Evolutionary conservation across 2,888 invertebrate genomes (phyloP), one percentile per base, ranked within the genome.

Genomic region (Anthoptus insignis): DNA sequence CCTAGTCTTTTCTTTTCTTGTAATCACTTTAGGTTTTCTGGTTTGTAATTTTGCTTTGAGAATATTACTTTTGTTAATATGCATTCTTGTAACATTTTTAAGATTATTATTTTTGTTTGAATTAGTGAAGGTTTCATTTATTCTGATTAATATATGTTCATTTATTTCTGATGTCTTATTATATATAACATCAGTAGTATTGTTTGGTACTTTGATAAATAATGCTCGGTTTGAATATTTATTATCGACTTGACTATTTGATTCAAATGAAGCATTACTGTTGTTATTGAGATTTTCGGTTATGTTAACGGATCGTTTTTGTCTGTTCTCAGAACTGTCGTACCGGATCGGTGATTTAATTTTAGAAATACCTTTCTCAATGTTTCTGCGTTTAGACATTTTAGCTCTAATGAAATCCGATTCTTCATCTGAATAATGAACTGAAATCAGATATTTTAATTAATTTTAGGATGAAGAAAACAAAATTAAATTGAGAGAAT

Each of bases 221-320:
- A 53, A 7, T 22, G n/a, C 29, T 42, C n/a, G 16, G 4, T 13
- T 49, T 16, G 8, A 22, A 11, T 22, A 13, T 16, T 34, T 22
- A 14, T 3, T 16, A 13, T 24, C 0, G 78, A 76, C 13, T 71
- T 78, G 32, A 68, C 72, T 47, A 75, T 75, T 3, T 8, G 37
- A 3, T 70, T 74, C 47, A 75, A 65, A 58, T 74, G 61, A 54
- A 16, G 14, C 42, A n/a, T 54, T 60, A 11, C 14, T 39, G 9
- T 42, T 54, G 27, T 22, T 24, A 0, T 14, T 14, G 13, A 79
- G 71, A 11, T 81, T 80, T 3, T 73, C 73, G 1, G 81, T 76
- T 1, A 74, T 57, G 19, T 87, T 87, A 0, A 77, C 21, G 0
- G 80, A 76, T 21, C 90, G 73, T 60, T 84, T 88, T 13, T 67